Evolutionary conservation across 2,113 vertebrate species (phyloP).

Genomic region (Chelonoidis abingdonii): DNA sequence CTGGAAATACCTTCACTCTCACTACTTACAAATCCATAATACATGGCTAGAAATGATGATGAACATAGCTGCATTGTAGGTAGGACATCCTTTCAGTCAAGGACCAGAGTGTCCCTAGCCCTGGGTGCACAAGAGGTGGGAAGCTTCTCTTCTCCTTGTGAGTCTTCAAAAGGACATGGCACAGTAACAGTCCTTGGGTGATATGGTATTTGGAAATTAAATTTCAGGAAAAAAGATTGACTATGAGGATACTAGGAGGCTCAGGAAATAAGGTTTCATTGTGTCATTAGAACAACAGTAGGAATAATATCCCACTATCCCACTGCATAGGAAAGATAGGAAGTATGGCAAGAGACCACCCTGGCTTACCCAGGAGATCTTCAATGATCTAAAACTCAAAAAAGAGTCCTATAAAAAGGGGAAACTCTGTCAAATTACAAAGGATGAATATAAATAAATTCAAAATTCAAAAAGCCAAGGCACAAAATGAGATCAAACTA

Average conservation of each 20-base stretch:
- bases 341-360: no score
- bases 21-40: background rate
- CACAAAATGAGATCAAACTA: no score
- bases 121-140: background rate
- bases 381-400: no score
- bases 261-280: background rate
- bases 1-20: background rate
- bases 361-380: no score
- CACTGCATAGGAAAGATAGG: no score
- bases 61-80: background rate
- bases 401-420: no score
- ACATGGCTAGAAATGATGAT: background rate
- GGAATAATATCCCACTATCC: background rate
- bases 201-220: background rate
- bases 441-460: no score
- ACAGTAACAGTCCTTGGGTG: background rate
- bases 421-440: no score
- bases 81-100: background rate
- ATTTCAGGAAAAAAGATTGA: background rate
- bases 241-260: background rate
- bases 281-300: background rate
- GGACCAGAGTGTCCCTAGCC: background rate
- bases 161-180: background rate
- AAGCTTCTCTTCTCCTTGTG: background rate
- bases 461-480: no score